phyloP scores from a whole-genome alignment of 2,888 invertebrate species.

The Luffia ferchaultella region DNA sequence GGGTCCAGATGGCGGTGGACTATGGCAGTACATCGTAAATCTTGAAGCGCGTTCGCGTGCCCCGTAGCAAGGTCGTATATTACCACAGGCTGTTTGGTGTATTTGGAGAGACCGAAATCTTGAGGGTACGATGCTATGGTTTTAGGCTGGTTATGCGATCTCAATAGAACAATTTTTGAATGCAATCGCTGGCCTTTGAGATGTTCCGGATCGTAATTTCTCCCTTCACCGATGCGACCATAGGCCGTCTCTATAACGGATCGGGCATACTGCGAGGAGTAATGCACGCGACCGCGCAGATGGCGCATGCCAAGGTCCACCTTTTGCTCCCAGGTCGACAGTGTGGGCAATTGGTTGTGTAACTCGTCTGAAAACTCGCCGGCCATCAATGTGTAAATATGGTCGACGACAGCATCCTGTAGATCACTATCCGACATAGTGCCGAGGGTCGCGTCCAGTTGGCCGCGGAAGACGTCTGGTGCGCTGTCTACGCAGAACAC shows the following conservation, averaged over 20 bases:
- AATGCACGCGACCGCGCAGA: conserved; percentile 21
- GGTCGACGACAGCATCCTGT: conserved; percentile 27
- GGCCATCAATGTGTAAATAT: conserved; percentile 30
- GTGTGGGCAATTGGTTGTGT: conserved; percentile 6
- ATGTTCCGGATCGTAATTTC: conserved; percentile 13
- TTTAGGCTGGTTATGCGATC: conserved; percentile 9
- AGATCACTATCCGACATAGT: conserved; percentile 23
- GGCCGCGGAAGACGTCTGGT: conserved; percentile 21
- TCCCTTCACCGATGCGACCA: conserved; percentile 15
- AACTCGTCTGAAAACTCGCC: conserved; percentile 12
- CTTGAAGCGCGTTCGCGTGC: conserved; percentile 18
- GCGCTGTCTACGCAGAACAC: too few relatives aligned
- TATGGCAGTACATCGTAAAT: conserved; percentile 25
- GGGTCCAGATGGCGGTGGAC: conserved; percentile 28
- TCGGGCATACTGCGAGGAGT: conserved; percentile 29
- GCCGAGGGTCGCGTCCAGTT: conserved; percentile 21
- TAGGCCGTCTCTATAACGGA: conserved; percentile 26
- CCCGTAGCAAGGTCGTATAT: conserved; percentile 23
- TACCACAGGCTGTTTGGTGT: conserved; percentile 21
- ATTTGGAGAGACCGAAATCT: conserved; percentile 16
- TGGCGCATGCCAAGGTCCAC: conserved; percentile 20
- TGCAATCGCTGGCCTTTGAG: conserved; percentile 16
- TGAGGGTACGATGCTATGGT: background rate
- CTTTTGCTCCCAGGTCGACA: conserved; percentile 21
- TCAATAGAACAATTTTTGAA: conserved; percentile 26